Base-by-base conservation (phyloP, 1,140 invertebrate genomes). In the Brachionus plicatilis region DNA sequence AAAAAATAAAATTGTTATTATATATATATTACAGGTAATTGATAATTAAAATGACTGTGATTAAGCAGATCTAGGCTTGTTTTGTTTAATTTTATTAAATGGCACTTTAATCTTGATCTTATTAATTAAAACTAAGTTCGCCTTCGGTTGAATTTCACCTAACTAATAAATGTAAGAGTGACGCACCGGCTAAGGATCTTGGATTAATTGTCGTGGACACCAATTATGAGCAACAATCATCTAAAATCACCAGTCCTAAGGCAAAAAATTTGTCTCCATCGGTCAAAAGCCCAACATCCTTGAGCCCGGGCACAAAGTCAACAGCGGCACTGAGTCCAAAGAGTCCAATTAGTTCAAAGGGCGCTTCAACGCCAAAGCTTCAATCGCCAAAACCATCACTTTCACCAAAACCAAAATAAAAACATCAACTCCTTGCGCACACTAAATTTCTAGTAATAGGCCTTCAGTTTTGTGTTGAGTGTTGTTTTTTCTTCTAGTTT, bases 341-440 rank as follows among this genome's bases (percentile, higher is more conserved):
- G 17, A 72, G 68, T 43, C 68, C 68, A 8, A 70, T 33, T 41
- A n/a, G 12, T 17, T 60, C 53, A 60, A 41, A 41, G 12, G 43
- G 37, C 17, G 0, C 41, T 20, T 3, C 68, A 43, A 20, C 68
- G n/a, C 12, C 66, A n/a, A 68, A 41, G 14, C 29, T 9, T 5
- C 9, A 14, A 68, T 68, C 66, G 66, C 53, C 53, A 60, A 60
- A 60, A 27, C 53, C 53, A 60, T 20, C n/a, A 9, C 27, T 68
- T 11, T 72, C 68, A 43, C 68, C 68, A 72, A 72, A 43, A 72
- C 33, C 68, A 41, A 72, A 72, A 72, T 72, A 72, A 68, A 68
- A 41, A 43, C n/a, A 43, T 20, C 17, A 72, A 72, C 41, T 72
- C 68, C 68, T 72, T 37, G 68, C 68, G 68, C 66, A 68, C 66